Evolutionary conservation across 2,888 invertebrate genomes (phyloP), one percentile per base, ranked within the genome.

Genomic region (Prionchulus punctatus): DNA sequence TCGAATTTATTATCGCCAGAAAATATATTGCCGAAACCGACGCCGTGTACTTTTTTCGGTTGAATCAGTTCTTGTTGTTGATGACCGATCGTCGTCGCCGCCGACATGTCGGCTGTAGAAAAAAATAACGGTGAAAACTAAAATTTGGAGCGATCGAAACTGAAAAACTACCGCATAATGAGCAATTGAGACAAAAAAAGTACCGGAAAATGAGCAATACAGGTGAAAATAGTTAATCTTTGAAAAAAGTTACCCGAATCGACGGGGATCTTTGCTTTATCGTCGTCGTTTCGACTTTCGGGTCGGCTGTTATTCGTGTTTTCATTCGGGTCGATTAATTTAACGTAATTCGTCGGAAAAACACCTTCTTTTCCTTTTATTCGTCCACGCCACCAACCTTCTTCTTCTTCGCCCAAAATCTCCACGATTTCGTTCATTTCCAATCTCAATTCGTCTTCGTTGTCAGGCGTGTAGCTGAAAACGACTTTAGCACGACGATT

Each of bases 281-380:
- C 36, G 36, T 7, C 7, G 18, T 36, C 36, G 18, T 36, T 7
- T 7, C 36, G 36, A 36, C 12, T 36, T 7, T 25, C 50, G 25
- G 15, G 7, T 4, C 7, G 12, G 26, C 4, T 26, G 25, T 7
- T 18, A 18, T 61, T 61, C n/a, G n/a, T n/a, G n/a, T n/a, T n/a
- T n/a, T n/a, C n/a, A n/a, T n/a, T n/a, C n/a, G n/a, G n/a, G 31
- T 61, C 66, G 26, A 72, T 60, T 58, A 74, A 71, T 66, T 82
- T 80, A 3, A 91, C 91, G 76, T 91, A 92, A 78, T 92, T 91
- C 15, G 89, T 90, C 4, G 91, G 92, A 72, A 92, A 91, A 59
- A 92, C 89, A 27, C 92, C 91, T 59, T 83, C 79, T 69, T 81
- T 81, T 57, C 81, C 79, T 60, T 90, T 91, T 26, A 42, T 15